Evolutionary conservation across 2,797 vertebrate species (phyloP).

Genomic region (Pangasius larnaudii): DNA sequence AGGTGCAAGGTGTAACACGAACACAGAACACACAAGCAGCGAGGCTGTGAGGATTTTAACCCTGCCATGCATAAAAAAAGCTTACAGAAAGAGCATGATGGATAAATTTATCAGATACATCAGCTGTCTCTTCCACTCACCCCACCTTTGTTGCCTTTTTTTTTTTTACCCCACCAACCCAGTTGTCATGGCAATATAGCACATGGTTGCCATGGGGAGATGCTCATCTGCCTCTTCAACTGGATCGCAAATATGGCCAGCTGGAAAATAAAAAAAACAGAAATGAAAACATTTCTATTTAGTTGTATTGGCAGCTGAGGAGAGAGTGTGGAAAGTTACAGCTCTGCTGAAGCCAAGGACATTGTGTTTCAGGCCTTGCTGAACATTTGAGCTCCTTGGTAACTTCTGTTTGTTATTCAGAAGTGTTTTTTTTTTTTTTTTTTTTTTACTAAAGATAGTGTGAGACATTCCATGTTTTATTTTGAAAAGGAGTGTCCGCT

Average conservation of each 20-base stretch:
- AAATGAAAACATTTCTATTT: conserved; percentile 11
- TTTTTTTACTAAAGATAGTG: conserved; percentile 24
- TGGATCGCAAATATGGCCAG: conserved; percentile 59
- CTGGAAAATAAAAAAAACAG: conserved; percentile 13
- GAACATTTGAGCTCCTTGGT: conserved; percentile 20
- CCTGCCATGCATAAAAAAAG: conserved; percentile 8
- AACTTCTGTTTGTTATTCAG: conserved; percentile 39
- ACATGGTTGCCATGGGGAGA: conserved; percentile 81
- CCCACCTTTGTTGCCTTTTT: conserved; percentile 46
- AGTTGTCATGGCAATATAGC: conserved; percentile 82
- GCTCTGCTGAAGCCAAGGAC: not conserved
- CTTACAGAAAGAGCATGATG: conserved; percentile 32
- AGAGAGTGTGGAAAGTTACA: conserved; percentile 4
- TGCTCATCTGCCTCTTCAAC: conserved; percentile 63
- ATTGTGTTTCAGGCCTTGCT: not conserved
- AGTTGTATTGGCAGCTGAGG: not conserved
- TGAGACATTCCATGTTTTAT: not conserved
- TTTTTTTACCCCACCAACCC: conserved; percentile 64
- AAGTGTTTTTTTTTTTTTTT: not conserved
- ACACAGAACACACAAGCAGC: not conserved
- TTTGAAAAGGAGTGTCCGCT: not conserved
- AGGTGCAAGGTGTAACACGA: not conserved
- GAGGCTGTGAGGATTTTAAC: conserved; percentile 14
- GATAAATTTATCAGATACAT: conserved; percentile 35
- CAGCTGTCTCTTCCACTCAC: conserved; percentile 43